phyloP scores from a whole-genome alignment of 2,888 invertebrate species.

The Steromphala cineraria region DNA sequence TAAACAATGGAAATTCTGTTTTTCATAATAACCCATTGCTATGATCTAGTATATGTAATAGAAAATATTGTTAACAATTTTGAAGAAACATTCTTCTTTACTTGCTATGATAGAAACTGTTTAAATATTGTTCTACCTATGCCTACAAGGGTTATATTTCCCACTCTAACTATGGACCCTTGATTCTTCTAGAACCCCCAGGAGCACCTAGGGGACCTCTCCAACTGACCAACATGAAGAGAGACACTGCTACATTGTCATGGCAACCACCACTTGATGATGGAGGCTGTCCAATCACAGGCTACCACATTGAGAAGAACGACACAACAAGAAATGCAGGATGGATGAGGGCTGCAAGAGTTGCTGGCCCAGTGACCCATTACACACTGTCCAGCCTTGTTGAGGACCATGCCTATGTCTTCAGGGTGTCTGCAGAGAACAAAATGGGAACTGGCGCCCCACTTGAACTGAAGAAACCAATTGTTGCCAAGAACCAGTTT shows the following conservation, averaged over 20 bases:
- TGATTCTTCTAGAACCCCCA: constrained; percentile 59
- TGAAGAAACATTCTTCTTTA: too few relatives aligned
- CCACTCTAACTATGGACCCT: too few relatives aligned
- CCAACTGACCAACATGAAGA: constrained; percentile 48
- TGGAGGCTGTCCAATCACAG: constrained; percentile 70
- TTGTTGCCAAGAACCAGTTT: constrained; percentile 75
- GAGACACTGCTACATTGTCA: constrained; percentile 66
- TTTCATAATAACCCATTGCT: too few relatives aligned
- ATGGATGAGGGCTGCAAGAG: constrained; percentile 62
- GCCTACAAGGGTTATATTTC: too few relatives aligned
- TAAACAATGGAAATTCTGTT: too few relatives aligned
- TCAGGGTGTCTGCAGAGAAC: constrained; percentile 74
- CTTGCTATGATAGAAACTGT: too few relatives aligned
- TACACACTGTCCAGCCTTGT: constrained; percentile 47
- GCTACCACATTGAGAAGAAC: constrained; percentile 70
- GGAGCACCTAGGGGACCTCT: constrained; percentile 65
- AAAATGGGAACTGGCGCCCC: constrained; percentile 76
- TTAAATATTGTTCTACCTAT: too few relatives aligned
- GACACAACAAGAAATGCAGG: constrained; percentile 59
- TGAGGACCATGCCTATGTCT: constrained; percentile 68
- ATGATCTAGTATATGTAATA: too few relatives aligned
- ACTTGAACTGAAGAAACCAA: constrained; percentile 84
- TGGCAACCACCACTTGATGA: constrained; percentile 72
- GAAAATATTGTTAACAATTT: too few relatives aligned
- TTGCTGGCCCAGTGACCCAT: constrained; percentile 45